These are phyloP conservation scores for Hoplostethus atlanticus DNA, from an alignment of 2,797 vertebrate species.

Conservation along the genomic window DNA sequence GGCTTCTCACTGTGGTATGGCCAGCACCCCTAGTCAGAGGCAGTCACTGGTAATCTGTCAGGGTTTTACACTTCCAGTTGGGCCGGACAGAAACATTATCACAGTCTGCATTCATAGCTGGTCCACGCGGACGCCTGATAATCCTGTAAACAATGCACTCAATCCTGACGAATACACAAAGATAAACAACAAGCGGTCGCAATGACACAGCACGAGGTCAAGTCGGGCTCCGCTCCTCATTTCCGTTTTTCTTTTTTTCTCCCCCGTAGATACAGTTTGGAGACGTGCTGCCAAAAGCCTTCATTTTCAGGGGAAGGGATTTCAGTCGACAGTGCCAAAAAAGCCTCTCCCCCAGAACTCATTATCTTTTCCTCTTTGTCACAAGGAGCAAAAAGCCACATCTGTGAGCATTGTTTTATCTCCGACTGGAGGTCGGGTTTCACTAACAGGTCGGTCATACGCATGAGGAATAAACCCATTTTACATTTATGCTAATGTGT, in stretches of 20 bases:
- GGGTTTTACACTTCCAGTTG: constrained; percentile 66
- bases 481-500: constrained; percentile 42
- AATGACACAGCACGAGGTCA: constrained; percentile 66
- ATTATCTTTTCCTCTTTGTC: constrained; percentile 69
- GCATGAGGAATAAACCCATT: constrained; percentile 22
- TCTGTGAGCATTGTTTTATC: constrained; percentile 55
- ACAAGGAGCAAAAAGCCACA: constrained; percentile 50
- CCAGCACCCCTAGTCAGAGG: constrained; percentile 40
- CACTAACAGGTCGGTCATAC: constrained; percentile 52
- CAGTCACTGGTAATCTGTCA: constrained; percentile 57
- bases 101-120: constrained; percentile 58
- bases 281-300: constrained; percentile 57
- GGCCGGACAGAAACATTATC: constrained; percentile 54
- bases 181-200: constrained; percentile 66
- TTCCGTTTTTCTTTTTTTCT: constrained; percentile 26
- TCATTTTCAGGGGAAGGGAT: constrained; percentile 55
- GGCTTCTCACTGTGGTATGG: constrained; percentile 19
- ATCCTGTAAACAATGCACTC: constrained; percentile 67
- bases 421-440: constrained; percentile 50
- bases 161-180: constrained; percentile 59
- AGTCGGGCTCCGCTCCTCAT: constrained; percentile 46
- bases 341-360: constrained; percentile 52
- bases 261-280: constrained; percentile 34
- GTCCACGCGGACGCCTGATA: constrained; percentile 61
- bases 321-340: constrained; percentile 49